Evolutionary conservation across 1,140 invertebrate genomes (phyloP).

Genomic region (Ooceraea biroi): DNA sequence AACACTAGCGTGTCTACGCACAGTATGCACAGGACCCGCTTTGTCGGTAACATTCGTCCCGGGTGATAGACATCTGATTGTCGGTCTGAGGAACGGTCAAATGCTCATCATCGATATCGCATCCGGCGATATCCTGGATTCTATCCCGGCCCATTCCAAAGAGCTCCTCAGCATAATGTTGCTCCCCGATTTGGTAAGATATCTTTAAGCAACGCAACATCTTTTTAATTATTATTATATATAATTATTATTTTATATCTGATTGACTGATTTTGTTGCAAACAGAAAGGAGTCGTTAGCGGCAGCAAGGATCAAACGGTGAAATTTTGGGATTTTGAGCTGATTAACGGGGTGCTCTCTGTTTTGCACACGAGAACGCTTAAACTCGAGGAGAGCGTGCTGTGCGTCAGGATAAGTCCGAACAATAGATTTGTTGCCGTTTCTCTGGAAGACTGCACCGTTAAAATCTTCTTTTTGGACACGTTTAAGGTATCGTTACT

Average conservation of each 20-base stretch:
- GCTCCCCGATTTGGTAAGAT: conserved; percentile 90
- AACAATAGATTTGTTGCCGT: conserved; percentile 96
- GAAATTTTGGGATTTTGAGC: conserved; percentile 98
- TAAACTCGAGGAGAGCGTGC: conserved; percentile 94
- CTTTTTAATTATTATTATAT: conserved; percentile 7
- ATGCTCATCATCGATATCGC: conserved; percentile 96
- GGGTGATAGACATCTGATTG: conserved; percentile 96
- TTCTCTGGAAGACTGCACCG: conserved; percentile 96
- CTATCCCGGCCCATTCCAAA: conserved; percentile 92
- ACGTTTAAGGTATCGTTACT: conserved; percentile 92
- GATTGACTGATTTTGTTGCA: conserved; percentile 47
- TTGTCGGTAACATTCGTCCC: conserved; percentile 94
- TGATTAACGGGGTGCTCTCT: conserved; percentile 93
- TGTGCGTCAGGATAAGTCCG: conserved; percentile 93
- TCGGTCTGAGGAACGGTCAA: conserved; percentile 95
- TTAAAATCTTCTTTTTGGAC: conserved; percentile 98
- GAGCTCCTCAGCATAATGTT: conserved; percentile 93
- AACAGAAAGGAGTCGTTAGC: conserved; percentile 92
- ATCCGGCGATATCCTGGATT: conserved; percentile 92
- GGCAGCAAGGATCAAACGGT: conserved; percentile 96
- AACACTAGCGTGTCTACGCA: conserved; percentile 93
- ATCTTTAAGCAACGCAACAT: conserved; percentile 14
- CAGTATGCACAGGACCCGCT: conserved; percentile 91
- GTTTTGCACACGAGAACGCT: conserved; percentile 93
- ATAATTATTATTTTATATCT: neutral